These are phyloP conservation scores for Pygocentrus nattereri DNA, from an alignment of 2,797 vertebrate genomes.

Conservation along the genomic window DNA sequence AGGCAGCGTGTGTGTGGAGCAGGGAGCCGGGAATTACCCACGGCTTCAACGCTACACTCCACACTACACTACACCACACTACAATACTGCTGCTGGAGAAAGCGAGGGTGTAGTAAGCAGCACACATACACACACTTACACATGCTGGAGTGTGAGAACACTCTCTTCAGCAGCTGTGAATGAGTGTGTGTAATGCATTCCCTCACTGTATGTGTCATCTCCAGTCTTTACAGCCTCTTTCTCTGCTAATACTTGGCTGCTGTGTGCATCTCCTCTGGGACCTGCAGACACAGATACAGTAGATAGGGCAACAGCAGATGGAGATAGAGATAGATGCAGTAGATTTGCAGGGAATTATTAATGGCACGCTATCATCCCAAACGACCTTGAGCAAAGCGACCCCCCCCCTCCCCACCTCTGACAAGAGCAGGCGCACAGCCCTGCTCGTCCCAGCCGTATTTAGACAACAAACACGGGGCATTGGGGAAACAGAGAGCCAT, in stretches of 20 bases:
- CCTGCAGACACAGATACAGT: conserved; percentile 70
- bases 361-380: conserved; percentile 81
- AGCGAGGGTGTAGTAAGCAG: conserved; percentile 40
- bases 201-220: conserved; percentile 39
- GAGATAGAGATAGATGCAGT: conserved; percentile 70
- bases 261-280: conserved; percentile 74
- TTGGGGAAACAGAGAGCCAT: conserved; percentile 69
- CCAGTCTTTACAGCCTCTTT: conserved; percentile 47
- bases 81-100: conserved; percentile 20
- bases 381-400: conserved; percentile 82
- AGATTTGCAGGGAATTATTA: conserved; percentile 82
- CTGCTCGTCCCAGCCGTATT: conserved; percentile 76
- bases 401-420: conserved; percentile 27
- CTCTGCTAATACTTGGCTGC: conserved; percentile 38
- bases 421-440: conserved; percentile 63
- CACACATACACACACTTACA: neutral
- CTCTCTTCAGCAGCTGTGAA: conserved; percentile 43
- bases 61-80: conserved; percentile 8
- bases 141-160: neutral
- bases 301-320: conserved; percentile 71
- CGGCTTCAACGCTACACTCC: conserved; percentile 38
- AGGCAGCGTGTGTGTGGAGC: conserved; percentile 48
- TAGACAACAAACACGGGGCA: conserved; percentile 77
- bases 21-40: conserved; percentile 66
- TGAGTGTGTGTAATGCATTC: conserved; percentile 40